Evolutionary conservation across 2,113 vertebrate genomes (phyloP).

Genomic region (Lonchura striata): DNA sequence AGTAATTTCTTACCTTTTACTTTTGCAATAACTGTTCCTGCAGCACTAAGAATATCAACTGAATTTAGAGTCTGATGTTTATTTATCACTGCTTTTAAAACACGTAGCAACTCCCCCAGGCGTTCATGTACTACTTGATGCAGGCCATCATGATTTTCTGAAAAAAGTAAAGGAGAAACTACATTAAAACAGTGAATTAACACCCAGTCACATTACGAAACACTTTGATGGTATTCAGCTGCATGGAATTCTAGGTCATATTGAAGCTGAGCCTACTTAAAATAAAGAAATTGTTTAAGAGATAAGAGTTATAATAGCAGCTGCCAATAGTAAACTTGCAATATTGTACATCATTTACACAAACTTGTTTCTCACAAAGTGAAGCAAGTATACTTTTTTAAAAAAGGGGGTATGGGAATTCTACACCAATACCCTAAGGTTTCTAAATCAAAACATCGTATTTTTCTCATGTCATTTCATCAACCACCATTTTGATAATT

Average conservation of each 20-base stretch:
- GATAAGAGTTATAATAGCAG: background rate
- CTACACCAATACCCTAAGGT: background rate
- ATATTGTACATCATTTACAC: background rate
- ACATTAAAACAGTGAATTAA: background rate
- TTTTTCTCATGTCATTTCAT: background rate
- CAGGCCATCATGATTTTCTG: slow-evolving; percentile 87
- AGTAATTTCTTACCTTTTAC: slow-evolving; percentile 88
- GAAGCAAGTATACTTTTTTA: background rate
- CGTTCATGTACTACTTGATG: slow-evolving; percentile 90
- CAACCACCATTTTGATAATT: background rate
- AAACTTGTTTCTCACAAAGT: background rate
- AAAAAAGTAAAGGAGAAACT: background rate
- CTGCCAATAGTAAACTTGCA: background rate
- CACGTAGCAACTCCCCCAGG: slow-evolving; percentile 87
- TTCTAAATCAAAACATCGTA: background rate
- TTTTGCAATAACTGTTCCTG: slow-evolving; percentile 89
- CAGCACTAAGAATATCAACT: slow-evolving; percentile 90
- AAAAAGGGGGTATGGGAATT: background rate
- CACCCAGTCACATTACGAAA: background rate
- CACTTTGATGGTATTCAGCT: background rate
- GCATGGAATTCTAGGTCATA: background rate
- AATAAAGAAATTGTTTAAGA: background rate
- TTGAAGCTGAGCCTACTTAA: background rate
- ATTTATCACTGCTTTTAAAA: slow-evolving; percentile 87
- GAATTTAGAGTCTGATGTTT: slow-evolving; percentile 94